These are phyloP conservation scores for Pangasius krempfi DNA, from an alignment of 2,797 vertebrate species.

Conservation along the genomic window DNA sequence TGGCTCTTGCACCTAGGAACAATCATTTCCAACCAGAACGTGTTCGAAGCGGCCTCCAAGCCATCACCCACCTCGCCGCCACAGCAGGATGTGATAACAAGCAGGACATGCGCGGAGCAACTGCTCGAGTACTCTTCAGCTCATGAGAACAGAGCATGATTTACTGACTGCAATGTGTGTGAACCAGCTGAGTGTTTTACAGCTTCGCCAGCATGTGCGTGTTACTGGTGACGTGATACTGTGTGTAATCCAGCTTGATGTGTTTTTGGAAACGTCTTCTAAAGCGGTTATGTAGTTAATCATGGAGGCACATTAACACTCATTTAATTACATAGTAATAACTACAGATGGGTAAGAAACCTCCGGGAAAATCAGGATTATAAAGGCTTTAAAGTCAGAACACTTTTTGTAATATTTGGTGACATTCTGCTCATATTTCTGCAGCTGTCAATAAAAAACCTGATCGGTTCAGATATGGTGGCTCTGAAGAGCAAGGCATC, in stretches of 20 bases:
- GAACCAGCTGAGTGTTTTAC: slow-evolving; percentile 23
- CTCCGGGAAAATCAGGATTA: background rate
- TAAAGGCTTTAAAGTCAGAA: background rate
- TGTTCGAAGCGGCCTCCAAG: slow-evolving; percentile 28
- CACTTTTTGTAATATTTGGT: background rate
- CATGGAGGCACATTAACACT: background rate
- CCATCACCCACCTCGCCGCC: slow-evolving; percentile 33
- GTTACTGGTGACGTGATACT: background rate
- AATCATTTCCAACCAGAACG: slow-evolving; percentile 48
- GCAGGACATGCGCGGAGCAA: slow-evolving; percentile 14
- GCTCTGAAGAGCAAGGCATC: background rate
- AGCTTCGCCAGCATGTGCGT: background rate
- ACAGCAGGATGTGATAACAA: slow-evolving; percentile 43
- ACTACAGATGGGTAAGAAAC: background rate
- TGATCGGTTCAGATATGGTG: background rate
- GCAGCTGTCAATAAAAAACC: background rate
- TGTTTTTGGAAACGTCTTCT: background rate
- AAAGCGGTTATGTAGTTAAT: background rate
- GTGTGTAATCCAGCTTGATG: background rate
- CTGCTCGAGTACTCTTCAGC: background rate
- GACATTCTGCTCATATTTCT: background rate
- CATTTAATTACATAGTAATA: background rate
- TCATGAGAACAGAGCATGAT: slow-evolving; percentile 22
- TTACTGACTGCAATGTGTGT: slow-evolving; percentile 34
- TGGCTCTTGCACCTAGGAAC: slow-evolving; percentile 29